Evolutionary conservation across 1,140 invertebrate species (phyloP), one percentile per base, ranked within the genome.

Genomic region (Trissolcus basalis): DNA sequence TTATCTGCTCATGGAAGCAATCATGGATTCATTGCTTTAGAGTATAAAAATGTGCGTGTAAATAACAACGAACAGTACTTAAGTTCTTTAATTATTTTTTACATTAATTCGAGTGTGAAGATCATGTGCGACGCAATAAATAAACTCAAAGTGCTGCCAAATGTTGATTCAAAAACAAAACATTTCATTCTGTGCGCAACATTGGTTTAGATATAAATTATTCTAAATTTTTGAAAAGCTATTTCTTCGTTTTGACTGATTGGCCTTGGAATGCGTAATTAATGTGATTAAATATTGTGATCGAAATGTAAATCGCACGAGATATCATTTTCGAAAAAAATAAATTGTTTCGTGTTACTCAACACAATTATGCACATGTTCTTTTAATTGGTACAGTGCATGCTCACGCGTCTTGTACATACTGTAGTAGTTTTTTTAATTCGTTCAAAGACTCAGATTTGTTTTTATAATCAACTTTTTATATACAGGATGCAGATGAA

Each of bases 331-430:
- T 3, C 1, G 6, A 27, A 27, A 1, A 27, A 27, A 27, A 27
- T 6, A 27, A 73, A 63, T 73, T n/a, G n/a, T n/a, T n/a, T n/a
- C n/a, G 60, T 73, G 65, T 67, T 68, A 56, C 36, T 49, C 36
- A 11, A 39, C 9, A 69, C 19, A 27, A 27, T 27, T 27, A 27
- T 6, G 19, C 19, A 65, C n/a, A n/a, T n/a, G 64, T 58, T 41
- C 64, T 72, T 54, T 64, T 72, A 64, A 72, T 33, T 49, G 59
- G 48, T 63, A 51, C 56, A 39, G 56, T 68, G 68, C 44, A 61
- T 67, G 71, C 71, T 74, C 71, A 61, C 44, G 44, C 63, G 41
- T 67, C 56, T 58, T 75, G 63, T 74, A 74, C 51, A 74, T 74
- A 74, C 59, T 54, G 35, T 60, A 58, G 56, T 74, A 67, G 59